Conservation (phyloP, 2,888 invertebrate genomes). For the Leuctra nigra region DNA sequence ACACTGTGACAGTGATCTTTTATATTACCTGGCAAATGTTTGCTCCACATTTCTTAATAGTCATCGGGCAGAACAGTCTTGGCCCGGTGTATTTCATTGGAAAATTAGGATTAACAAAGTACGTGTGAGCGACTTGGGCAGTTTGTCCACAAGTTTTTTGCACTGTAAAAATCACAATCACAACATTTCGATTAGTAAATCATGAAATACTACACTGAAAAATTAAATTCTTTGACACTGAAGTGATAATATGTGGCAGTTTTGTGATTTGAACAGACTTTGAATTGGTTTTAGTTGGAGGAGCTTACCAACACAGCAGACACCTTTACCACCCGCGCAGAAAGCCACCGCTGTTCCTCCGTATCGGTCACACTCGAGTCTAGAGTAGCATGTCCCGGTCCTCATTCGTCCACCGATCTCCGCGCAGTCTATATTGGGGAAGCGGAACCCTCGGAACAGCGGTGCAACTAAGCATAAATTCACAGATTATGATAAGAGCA, state of each 20-base stretch:
- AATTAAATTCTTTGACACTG: too few relatives aligned
- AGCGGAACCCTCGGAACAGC: background rate
- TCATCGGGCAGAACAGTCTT: constrained; percentile 59
- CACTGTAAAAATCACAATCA: constrained; percentile 58
- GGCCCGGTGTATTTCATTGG: constrained; percentile 61
- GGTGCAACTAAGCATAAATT: background rate
- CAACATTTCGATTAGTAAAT: too few relatives aligned
- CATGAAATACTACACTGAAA: too few relatives aligned
- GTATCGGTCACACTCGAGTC: constrained; percentile 61
- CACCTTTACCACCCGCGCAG: constrained; percentile 67
- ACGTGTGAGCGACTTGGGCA: constrained; percentile 71
- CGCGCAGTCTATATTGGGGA: constrained; percentile 1
- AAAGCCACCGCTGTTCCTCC: constrained; percentile 64
- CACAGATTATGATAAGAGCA: too few relatives aligned
- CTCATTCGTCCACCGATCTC: background rate
- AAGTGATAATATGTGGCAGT: too few relatives aligned
- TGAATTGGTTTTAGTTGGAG: background rate
- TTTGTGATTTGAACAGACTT: too few relatives aligned
- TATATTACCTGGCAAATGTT: constrained; percentile 69
- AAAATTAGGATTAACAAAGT: constrained; percentile 72
- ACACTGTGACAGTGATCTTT: too few relatives aligned
- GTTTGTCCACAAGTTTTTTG: constrained; percentile 63
- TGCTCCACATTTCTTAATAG: constrained; percentile 59
- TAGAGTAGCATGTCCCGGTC: constrained; percentile 68
- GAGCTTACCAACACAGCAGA: constrained; percentile 74